These are phyloP conservation scores for Pandemis heparana DNA, from an alignment of 2,888 invertebrate species.

Conservation along the genomic window DNA sequence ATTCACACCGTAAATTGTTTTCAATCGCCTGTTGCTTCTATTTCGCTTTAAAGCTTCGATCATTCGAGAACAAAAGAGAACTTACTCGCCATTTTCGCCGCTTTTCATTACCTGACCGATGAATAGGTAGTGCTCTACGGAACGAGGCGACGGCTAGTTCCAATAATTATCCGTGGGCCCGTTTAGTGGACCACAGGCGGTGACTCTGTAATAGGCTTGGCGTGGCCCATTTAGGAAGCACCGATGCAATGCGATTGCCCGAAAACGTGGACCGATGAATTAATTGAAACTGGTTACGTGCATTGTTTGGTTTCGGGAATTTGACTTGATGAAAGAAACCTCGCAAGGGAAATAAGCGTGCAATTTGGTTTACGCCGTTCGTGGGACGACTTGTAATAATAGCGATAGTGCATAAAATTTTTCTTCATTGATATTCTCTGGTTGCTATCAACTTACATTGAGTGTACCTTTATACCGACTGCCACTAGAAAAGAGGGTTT, in stretches of 20 bases:
- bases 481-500: too few relatives aligned
- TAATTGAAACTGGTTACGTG: constrained; percentile 31
- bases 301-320: constrained; percentile 21
- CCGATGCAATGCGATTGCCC: constrained; percentile 24
- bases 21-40: constrained; percentile 22
- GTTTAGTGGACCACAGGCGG: constrained; percentile 32
- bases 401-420: neutral
- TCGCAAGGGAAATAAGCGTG: constrained; percentile 1
- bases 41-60: constrained; percentile 8
- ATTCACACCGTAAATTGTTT: neutral
- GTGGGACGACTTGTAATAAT: neutral
- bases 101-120: constrained; percentile 14
- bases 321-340: constrained; percentile 17
- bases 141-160: constrained; percentile 35
- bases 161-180: constrained; percentile 32
- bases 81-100: constrained; percentile 17
- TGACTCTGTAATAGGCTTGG: constrained; percentile 31
- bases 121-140: constrained; percentile 18
- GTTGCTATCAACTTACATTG: neutral
- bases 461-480: neutral
- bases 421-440: neutral
- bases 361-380: neutral
- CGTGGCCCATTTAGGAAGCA: constrained; percentile 23
- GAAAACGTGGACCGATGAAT: constrained; percentile 25
- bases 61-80: constrained; percentile 15